Conservation (phyloP, 2,888 invertebrate genomes). For the Ganaspis brasiliensis region DNA sequence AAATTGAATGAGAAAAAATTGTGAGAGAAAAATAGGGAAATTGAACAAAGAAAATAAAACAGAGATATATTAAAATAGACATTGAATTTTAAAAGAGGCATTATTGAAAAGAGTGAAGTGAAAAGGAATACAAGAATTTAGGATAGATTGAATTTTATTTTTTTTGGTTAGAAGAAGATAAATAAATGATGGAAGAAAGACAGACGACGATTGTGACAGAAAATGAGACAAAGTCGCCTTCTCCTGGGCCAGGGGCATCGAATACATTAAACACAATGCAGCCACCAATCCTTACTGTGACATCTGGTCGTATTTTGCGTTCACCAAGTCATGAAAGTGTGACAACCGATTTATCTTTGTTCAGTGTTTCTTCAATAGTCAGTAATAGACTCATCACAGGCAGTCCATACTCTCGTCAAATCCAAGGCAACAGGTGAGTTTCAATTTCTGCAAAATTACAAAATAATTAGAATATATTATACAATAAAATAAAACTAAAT, state of each 20-base stretch:
- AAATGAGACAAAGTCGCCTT: slow-evolving; percentile 69
- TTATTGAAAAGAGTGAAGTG: neutral
- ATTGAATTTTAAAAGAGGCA: too few species aligned
- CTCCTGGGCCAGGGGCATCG: slow-evolving; percentile 63
- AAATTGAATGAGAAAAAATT: too few species aligned
- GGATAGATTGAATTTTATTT: neutral
- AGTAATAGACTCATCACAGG: slow-evolving; percentile 81
- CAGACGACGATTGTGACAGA: slow-evolving; percentile 70
- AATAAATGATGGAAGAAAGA: slow-evolving; percentile 19
- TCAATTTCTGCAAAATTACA: neutral
- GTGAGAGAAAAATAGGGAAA: too few species aligned
- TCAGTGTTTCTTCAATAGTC: slow-evolving; percentile 88
- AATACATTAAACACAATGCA: slow-evolving; percentile 72
- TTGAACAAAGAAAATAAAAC: too few species aligned
- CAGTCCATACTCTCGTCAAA: slow-evolving; percentile 84
- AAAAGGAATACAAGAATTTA: neutral
- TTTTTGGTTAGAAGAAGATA: too few species aligned
- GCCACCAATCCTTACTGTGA: slow-evolving; percentile 81
- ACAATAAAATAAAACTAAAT: too few species aligned
- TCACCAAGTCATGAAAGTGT: slow-evolving; percentile 93
- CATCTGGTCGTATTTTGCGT: slow-evolving; percentile 85
- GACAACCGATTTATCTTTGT: slow-evolving; percentile 90
- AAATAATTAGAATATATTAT: neutral
- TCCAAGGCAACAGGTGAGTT: slow-evolving; percentile 74
- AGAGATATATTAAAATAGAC: too few species aligned